Conservation (phyloP, 1,140 invertebrate species). For the Rhopalosiphum padi region DNA sequence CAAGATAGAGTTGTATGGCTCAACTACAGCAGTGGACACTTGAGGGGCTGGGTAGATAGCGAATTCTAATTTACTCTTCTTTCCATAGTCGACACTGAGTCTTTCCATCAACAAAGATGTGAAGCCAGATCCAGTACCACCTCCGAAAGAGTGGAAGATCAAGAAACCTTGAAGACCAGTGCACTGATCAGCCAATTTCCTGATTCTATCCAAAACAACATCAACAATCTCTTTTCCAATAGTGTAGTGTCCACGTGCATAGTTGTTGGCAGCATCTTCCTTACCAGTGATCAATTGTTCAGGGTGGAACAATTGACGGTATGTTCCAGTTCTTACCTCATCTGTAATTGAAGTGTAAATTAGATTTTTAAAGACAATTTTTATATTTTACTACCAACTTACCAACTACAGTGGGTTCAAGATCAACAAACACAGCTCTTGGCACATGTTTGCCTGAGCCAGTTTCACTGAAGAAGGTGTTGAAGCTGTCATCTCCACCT, state of each 20-base stretch:
- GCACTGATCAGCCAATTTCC: constrained; percentile 81
- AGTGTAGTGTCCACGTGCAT: constrained; percentile 75
- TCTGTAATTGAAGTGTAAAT: constrained; percentile 63
- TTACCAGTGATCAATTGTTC: constrained; percentile 72
- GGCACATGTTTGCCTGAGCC: constrained; percentile 72
- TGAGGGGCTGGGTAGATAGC: constrained; percentile 75
- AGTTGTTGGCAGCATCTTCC: constrained; percentile 75
- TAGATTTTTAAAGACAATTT: neutral
- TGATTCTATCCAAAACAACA: constrained; percentile 73
- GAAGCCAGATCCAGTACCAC: constrained; percentile 84
- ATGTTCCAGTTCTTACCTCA: constrained; percentile 69
- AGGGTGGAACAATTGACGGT: constrained; percentile 70
- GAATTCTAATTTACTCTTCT: constrained; percentile 76
- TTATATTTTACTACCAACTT: constrained; percentile 60
- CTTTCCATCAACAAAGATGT: constrained; percentile 74
- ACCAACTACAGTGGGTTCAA: constrained; percentile 74
- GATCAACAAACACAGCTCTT: constrained; percentile 72
- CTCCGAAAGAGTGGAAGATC: constrained; percentile 89
- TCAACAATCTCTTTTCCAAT: constrained; percentile 81
- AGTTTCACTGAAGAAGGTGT: constrained; percentile 67
- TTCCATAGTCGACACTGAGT: constrained; percentile 73
- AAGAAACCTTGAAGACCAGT: constrained; percentile 82
- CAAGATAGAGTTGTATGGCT: constrained; percentile 74
- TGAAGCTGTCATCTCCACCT: constrained; percentile 79
- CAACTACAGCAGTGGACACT: constrained; percentile 73